These are phyloP conservation scores for Corythoichthys intestinalis DNA, from an alignment of 2,113 vertebrate species.

Conservation along the genomic window DNA sequence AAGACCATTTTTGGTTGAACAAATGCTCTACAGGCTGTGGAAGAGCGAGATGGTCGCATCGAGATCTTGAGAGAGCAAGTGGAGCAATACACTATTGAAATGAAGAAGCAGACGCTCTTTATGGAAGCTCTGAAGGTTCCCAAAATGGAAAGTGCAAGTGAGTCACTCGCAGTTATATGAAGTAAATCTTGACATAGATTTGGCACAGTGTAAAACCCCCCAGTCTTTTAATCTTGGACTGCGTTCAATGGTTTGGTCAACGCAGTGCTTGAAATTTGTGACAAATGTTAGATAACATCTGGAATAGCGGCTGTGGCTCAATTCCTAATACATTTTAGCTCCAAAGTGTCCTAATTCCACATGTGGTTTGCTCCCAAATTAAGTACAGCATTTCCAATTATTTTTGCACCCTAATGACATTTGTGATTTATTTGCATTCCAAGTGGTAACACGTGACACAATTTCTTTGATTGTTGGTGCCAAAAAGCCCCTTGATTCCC, in stretches of 20 bases:
- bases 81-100: slow-evolving; percentile 87
- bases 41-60: slow-evolving; percentile 89
- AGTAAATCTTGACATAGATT: neutral
- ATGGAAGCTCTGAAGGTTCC: slow-evolving; percentile 84
- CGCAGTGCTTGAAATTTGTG: neutral
- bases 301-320: neutral
- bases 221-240: neutral
- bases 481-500: neutral
- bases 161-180: neutral
- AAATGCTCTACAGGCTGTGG: slow-evolving; percentile 74
- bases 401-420: too few species aligned
- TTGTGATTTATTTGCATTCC: too few species aligned
- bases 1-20: neutral
- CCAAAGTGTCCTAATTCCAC: too few species aligned
- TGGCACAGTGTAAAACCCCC: neutral
- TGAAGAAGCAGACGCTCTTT: slow-evolving; percentile 82
- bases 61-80: slow-evolving; percentile 86
- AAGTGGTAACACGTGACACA: neutral
- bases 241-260: slow-evolving; percentile 60
- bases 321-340: neutral
- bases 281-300: neutral
- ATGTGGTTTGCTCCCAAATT: too few species aligned
- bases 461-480: neutral
- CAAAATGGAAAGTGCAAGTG: slow-evolving; percentile 80
- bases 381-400: too few species aligned